These are phyloP conservation scores for Todiramphus chloris DNA, from an alignment of 2,113 vertebrate genomes.

Conservation along the genomic window DNA sequence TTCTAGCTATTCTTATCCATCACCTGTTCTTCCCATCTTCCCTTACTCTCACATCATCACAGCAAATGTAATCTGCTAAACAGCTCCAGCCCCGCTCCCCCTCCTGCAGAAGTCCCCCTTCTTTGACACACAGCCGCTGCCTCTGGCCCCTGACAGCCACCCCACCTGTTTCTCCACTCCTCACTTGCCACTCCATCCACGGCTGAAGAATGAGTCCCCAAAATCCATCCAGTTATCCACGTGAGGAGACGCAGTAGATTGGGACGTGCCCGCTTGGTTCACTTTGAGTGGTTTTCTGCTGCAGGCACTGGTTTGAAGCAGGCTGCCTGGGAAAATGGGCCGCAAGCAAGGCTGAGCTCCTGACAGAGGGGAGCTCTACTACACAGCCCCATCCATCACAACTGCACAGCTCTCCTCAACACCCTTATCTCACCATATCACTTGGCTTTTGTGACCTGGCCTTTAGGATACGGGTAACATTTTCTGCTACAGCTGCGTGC, in stretches of 20 bases:
- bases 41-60: background rate
- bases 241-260: rapidly evolving
- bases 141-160: background rate
- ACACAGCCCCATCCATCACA: background rate
- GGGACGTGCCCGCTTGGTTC: background rate
- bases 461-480: background rate
- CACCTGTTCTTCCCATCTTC: background rate
- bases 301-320: background rate
- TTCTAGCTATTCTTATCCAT: background rate
- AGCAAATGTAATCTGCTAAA: background rate
- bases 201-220: background rate
- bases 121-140: background rate
- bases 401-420: background rate
- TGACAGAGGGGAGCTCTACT: background rate
- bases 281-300: background rate
- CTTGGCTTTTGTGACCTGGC: background rate
- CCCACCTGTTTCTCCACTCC: background rate
- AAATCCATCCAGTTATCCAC: background rate
- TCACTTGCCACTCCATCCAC: background rate
- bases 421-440: background rate
- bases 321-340: background rate
- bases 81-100: background rate
- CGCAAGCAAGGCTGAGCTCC: background rate
- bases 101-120: background rate
- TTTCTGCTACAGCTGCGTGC: background rate